phyloP scores from a whole-genome alignment of 2,888 invertebrate species.

The Lycophotia porphyrea region DNA sequence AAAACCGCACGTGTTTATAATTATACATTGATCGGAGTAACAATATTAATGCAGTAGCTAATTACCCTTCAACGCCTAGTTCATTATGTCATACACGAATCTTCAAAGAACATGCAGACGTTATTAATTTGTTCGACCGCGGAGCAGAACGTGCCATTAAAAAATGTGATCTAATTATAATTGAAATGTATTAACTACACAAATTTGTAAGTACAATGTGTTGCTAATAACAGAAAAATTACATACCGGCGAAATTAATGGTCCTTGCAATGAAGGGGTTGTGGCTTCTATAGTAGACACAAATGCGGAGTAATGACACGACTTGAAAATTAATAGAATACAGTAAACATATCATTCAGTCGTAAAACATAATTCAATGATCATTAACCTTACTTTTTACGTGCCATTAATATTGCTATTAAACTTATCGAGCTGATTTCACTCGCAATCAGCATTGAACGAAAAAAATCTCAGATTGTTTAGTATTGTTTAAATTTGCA shows the following conservation, averaged over 20 bases:
- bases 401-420: background rate
- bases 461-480: conserved; percentile 63
- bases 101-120: conserved; percentile 41
- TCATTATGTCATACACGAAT: conserved; percentile 64
- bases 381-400: conserved; percentile 10
- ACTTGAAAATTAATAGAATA: conserved; percentile 23
- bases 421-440: conserved; percentile 29
- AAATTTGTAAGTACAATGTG: conserved; percentile 62
- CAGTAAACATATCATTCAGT: conserved; percentile 25
- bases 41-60: conserved; percentile 32
- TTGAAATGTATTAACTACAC: conserved; percentile 62
- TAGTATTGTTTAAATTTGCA: conserved; percentile 70
- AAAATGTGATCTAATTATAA: conserved; percentile 64
- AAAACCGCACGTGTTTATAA: conserved; percentile 43
- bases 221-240: conserved; percentile 66
- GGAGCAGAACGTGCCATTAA: conserved; percentile 63
- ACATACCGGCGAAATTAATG: conserved; percentile 67
- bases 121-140: conserved; percentile 54
- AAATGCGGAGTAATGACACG: conserved; percentile 46
- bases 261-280: conserved; percentile 64
- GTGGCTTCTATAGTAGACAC: conserved; percentile 36
- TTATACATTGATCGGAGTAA: conserved; percentile 27
- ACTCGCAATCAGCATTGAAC: conserved; percentile 26
- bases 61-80: conserved; percentile 47
- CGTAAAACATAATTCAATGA: conserved; percentile 27